phyloP scores from a whole-genome alignment of 2,797 vertebrate genomes.

The Peromyscus nudipes region DNA sequence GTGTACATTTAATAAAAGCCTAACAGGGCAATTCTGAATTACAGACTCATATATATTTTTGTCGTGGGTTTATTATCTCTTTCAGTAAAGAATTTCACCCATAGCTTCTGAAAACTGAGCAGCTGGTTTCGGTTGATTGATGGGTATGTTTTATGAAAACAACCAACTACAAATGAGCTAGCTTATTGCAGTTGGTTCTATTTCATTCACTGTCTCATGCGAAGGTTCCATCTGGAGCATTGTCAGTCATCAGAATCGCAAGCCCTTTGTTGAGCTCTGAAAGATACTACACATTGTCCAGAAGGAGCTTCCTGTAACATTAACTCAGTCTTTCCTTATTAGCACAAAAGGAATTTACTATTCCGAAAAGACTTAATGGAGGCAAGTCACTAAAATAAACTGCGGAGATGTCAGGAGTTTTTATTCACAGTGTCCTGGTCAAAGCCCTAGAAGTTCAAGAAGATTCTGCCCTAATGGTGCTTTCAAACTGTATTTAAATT shows the following conservation, averaged over 20 bases:
- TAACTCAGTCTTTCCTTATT: background rate
- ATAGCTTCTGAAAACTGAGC: conserved; percentile 75
- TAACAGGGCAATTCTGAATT: conserved; percentile 64
- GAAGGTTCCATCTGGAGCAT: conserved; percentile 68
- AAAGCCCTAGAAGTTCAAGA: background rate
- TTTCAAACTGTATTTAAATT: conserved; percentile 8
- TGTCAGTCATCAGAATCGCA: conserved; percentile 57
- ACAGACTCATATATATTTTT: conserved; percentile 67
- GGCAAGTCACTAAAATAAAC: background rate
- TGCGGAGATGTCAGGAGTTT: conserved; percentile 8
- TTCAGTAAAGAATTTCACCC: conserved; percentile 73
- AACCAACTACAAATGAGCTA: conserved; percentile 67
- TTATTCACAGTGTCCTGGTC: background rate
- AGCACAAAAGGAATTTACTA: conserved; percentile 4
- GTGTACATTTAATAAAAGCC: conserved; percentile 60
- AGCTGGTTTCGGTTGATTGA: conserved; percentile 83
- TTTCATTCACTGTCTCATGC: conserved; percentile 71
- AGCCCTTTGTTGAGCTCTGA: background rate
- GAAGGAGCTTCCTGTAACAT: conserved; percentile 49
- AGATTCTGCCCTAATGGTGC: conserved; percentile 1
- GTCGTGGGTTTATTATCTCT: conserved; percentile 75
- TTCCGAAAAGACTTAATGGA: conserved; percentile 12
- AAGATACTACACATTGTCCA: conserved; percentile 44
- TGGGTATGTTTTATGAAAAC: conserved; percentile 80
- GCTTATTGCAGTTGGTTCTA: conserved; percentile 74